Percentiles rank a stretch among this genome's conserved stretches.
Evolutionary conservation across 2,888 invertebrate genomes (phyloP).

Genomic region (Lacanobia oleracea): DNA sequence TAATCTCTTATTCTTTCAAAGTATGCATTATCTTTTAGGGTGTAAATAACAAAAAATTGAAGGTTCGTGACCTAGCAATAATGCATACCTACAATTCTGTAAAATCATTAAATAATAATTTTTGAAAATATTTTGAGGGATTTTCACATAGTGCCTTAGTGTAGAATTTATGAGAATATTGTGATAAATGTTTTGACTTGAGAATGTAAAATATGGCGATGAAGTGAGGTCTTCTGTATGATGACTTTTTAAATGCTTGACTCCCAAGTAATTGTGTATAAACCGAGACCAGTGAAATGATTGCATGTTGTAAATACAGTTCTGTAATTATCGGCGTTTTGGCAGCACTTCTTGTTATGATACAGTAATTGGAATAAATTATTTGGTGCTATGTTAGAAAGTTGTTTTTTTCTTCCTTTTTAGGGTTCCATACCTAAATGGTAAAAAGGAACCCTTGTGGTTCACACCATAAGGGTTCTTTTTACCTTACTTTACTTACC

Average conservation of each 20-base stretch:
- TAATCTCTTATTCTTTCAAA: neutral
- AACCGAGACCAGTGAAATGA: conserved; percentile 47
- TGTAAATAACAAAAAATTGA: conserved; percentile 57
- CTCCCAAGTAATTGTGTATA: conserved; percentile 47
- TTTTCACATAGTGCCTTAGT: conserved; percentile 64
- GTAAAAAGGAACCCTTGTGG: no score
- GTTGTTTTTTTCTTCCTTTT: conserved; percentile 63
- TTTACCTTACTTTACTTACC: no score
- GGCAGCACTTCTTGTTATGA: conserved; percentile 68
- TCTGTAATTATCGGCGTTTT: conserved; percentile 61
- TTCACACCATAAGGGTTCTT: no score
- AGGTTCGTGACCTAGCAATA: conserved; percentile 30
- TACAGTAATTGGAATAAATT: conserved; percentile 78
- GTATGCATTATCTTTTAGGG: conserved; percentile 19
- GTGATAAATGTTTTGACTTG: conserved; percentile 62
- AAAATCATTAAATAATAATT: conserved; percentile 7
- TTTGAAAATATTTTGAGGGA: conserved; percentile 45
- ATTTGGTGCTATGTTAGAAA: conserved; percentile 85
- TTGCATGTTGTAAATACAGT: conserved; percentile 68
- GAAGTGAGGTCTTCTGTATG: conserved; percentile 52
- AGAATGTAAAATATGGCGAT: conserved; percentile 61
- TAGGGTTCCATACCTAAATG: no score
- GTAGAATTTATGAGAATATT: conserved; percentile 53
- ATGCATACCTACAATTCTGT: conserved; percentile 6
- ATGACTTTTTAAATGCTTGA: conserved; percentile 53